Evolutionary conservation across 2,888 invertebrate genomes (phyloP), one percentile per base, ranked within the genome.

Genomic region (Gari tellinella): DNA sequence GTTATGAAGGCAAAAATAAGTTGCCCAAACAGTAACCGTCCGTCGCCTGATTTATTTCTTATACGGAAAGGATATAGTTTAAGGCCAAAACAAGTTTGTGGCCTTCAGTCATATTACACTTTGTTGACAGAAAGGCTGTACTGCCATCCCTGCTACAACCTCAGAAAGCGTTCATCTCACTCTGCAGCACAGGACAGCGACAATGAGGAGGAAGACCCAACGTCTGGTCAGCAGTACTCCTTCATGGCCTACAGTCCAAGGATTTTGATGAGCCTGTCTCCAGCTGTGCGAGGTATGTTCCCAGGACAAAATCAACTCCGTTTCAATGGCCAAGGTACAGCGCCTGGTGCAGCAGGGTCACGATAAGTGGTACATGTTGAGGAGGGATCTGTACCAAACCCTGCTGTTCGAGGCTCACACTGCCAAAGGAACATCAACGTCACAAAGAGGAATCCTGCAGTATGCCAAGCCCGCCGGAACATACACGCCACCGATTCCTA

Each of bases 401-500:
- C 23, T 57, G 19, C 26, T 57, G 45, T 57, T 26, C 25, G 43
- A 41, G 25, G 57, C 57, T 23, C 43, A 23, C 23, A 57, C 57
- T 21, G 57, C 43, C 25, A n/a, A 41, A 41, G 23, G 25, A 14
- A n/a, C 41, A 17, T n/a, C 17, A 46, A n/a, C 46, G 8, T 46
- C 46, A 21, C n/a, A 43, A 41, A 41, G 43, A 26, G 43, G 57
- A n/a, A 57, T 57, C 7, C 25, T 57, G 43, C 57, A 43, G 17
- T 43, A 41, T 23, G 43, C 43, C 40, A 31, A 45, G 21, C 57
- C 41, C 15, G 17, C 57, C 19, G 57, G 57, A 19, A 57, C 21
- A 21, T 57, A 57, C 40, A 57, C 57, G 15, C 57, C 57, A 7
- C 57, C 57, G 23, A 57, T 57, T 26, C 25, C 43, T 15, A n/a